Conservation (phyloP, 2,888 invertebrate genomes). For the Athripsodes cinereus region DNA sequence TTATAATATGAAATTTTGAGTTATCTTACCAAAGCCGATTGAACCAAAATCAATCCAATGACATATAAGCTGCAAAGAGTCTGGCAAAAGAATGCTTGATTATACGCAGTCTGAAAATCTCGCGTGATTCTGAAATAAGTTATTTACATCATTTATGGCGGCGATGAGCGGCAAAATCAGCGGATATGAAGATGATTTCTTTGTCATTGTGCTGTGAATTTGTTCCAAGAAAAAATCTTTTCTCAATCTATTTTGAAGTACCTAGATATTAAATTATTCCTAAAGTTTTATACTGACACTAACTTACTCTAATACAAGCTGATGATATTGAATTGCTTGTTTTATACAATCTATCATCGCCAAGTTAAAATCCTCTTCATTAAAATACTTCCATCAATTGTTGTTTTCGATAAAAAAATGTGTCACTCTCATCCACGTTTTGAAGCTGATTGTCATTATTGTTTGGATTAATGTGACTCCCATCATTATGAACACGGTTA, state of each 20-base stretch:
- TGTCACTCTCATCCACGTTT: not conserved
- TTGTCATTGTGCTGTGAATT: too few relatives aligned
- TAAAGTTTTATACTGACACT: too few relatives aligned
- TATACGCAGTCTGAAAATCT: conserved; percentile 12
- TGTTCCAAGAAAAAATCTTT: too few relatives aligned
- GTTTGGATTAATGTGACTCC: not conserved
- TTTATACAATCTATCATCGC: conserved; percentile 17
- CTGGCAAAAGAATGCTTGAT: conserved; percentile 6
- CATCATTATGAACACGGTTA: not conserved
- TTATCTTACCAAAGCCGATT: conserved; percentile 15
- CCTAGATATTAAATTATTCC: too few relatives aligned
- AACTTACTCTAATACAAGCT: not conserved
- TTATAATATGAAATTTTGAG: too few relatives aligned
- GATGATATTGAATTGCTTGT: conserved; percentile 5
- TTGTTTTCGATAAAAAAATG: conserved; percentile 3
- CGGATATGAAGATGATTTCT: too few relatives aligned
- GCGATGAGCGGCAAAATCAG: too few relatives aligned
- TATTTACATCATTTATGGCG: too few relatives aligned
- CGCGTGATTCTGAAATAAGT: conserved; percentile 14
- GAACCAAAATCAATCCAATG: conserved; percentile 11
- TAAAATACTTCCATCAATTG: conserved; percentile 13
- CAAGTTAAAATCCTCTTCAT: conserved; percentile 16
- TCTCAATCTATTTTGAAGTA: too few relatives aligned
- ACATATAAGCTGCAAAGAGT: conserved; percentile 13
- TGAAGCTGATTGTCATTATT: not conserved